A percentile compares a stretch with the other conserved stretches of the same genome.
These are phyloP conservation scores for Stichopus horrens DNA, from an alignment of 53 echinoderm and acorn worm genomes.

Conservation along the genomic window DNA sequence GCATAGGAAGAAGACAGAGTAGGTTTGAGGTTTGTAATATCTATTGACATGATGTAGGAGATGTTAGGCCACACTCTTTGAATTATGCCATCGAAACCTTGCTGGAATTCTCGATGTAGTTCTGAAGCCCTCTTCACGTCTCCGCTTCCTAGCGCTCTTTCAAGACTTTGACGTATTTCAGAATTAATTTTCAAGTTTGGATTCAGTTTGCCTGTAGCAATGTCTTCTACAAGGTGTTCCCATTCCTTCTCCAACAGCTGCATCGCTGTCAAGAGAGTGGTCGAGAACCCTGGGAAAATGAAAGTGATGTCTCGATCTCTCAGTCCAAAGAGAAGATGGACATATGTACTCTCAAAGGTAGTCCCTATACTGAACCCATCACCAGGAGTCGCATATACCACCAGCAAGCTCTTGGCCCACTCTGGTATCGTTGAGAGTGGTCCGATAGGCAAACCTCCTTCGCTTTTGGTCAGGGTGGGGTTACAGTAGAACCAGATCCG, in stretches of 20 bases:
- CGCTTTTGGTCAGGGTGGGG: conserved; percentile 47
- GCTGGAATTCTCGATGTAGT: conserved; percentile 59
- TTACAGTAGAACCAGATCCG: conserved; percentile 43
- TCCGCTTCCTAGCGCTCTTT: conserved; percentile 35
- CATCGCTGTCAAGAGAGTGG: conserved; percentile 54
- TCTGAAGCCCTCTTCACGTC: conserved; percentile 66
- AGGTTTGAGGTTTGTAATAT: conserved; percentile 40
- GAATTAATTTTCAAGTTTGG: conserved; percentile 34
- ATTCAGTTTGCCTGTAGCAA: conserved; percentile 45
- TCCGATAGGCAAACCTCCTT: conserved; percentile 54
- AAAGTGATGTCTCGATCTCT: conserved; percentile 55
- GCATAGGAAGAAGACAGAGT: conserved; percentile 50
- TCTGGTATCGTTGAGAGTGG: conserved; percentile 45
- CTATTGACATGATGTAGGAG: conserved; percentile 59
- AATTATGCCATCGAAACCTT: conserved; percentile 69
- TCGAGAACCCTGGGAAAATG: conserved; percentile 54
- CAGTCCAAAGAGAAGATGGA: conserved; percentile 74
- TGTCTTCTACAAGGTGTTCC: conserved; percentile 53
- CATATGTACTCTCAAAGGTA: conserved; percentile 57
- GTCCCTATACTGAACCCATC: conserved; percentile 53
- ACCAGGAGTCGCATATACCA: conserved; percentile 45
- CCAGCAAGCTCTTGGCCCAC: conserved; percentile 40
- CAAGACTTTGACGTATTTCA: conserved; percentile 47
- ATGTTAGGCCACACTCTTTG: conserved; percentile 73
- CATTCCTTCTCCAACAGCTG: conserved; percentile 52